Evolutionary conservation across 2,797 vertebrate species (phyloP).

Genomic region (Selene dorsalis): DNA sequence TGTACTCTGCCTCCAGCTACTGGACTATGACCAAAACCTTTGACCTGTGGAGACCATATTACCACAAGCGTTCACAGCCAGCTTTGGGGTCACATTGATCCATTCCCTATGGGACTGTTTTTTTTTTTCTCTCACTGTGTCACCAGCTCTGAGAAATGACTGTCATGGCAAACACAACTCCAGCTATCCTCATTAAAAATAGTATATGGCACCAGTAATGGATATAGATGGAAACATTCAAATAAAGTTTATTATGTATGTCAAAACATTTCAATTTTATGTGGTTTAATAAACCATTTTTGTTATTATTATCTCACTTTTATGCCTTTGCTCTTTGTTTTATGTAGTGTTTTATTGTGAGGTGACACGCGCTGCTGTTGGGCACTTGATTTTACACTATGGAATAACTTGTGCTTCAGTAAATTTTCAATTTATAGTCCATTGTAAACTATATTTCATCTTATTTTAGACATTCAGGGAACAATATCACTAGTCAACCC

Average conservation of each 20-base stretch:
- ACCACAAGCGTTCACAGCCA: slow-evolving; percentile 46
- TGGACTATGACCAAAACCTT: slow-evolving; percentile 67
- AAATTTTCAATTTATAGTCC: not conserved
- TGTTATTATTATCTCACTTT: slow-evolving; percentile 12
- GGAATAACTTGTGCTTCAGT: slow-evolving; percentile 2
- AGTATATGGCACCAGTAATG: slow-evolving; percentile 4
- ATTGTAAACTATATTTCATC: slow-evolving; percentile 18
- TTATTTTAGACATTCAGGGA: not conserved
- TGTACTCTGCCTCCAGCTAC: slow-evolving; percentile 57
- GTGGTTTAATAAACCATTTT: slow-evolving; percentile 20
- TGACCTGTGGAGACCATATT: slow-evolving; percentile 70
- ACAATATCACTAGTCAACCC: not conserved
- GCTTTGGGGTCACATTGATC: slow-evolving; percentile 66
- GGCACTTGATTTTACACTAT: slow-evolving; percentile 7
- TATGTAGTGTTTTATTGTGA: slow-evolving; percentile 19
- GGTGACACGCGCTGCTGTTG: not conserved
- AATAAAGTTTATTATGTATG: slow-evolving; percentile 11
- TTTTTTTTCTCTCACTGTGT: slow-evolving; percentile 20
- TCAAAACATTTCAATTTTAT: slow-evolving; percentile 7
- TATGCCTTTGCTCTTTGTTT: not conserved
- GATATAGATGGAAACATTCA: not conserved
- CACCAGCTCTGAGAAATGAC: slow-evolving; percentile 29
- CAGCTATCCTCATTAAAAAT: slow-evolving; percentile 12
- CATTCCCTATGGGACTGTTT: slow-evolving; percentile 37
- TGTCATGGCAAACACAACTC: slow-evolving; percentile 4